Base-by-base conservation (phyloP, 2,888 invertebrate species). In the Phyllotreta striolata region DNA sequence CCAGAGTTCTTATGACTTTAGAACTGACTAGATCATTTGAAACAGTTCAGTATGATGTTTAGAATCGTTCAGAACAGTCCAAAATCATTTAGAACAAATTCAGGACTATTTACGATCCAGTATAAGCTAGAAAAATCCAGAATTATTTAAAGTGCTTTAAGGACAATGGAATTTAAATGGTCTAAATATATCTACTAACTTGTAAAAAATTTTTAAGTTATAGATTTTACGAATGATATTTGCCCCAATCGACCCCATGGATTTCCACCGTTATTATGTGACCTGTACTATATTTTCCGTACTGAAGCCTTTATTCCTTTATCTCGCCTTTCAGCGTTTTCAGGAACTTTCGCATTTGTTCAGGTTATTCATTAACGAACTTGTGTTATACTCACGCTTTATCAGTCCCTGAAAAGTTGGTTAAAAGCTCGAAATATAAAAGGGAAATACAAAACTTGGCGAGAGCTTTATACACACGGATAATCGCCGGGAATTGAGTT, bases 311-410 rank as follows among this genome's bases (percentile, higher is more conserved):
- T 81, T 79, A 79, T 81, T 79, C 80, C 80, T 81, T 81, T 81
- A 81, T 81, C 80, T 81, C 77, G 79, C 79, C 79, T 80, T 81
- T 81, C 80, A 80, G 73, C 73, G 75, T 77, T 77, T 79, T 78
- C 77, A 78, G 77, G 73, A 77, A 76, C 76, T 77, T 77, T 77
- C 78, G 76, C 77, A 76, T 80, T 80, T 80, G 80, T 81, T 80
- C 78, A 76, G 75, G 77, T 79, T 80, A 79, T 81, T 80, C 80
- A 78, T 80, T 81, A 80, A 80, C 79, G 80, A 80, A 80, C 80
- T 80, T 80, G 72, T 73, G 69, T 72, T 73, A 70, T 72, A 72
- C 68, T 67, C 71, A 68, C 66, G 73, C 76, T 74, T 77, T 78
- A 78, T 80, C 80, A 81, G 79, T 79, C 77, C 77, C 73, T 76